Conservation (phyloP, 1,140 invertebrate genomes). For the Heliconius melpomene region DNA sequence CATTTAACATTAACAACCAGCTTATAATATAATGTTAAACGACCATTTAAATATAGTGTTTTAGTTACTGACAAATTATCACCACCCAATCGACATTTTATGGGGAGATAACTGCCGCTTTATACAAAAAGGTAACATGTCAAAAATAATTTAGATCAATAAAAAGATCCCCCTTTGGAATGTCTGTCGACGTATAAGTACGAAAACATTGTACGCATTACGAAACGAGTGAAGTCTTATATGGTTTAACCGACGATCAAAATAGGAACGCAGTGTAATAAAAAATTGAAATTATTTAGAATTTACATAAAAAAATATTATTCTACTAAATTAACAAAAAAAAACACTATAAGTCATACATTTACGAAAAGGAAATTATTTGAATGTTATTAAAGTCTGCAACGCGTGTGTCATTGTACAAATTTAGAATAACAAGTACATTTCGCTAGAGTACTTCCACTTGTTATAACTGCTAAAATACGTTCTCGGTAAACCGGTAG, state of each 20-base stretch:
- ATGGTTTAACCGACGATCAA: too few species aligned
- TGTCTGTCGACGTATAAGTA: not conserved
- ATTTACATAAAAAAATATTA: not conserved
- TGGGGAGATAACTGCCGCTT: not conserved
- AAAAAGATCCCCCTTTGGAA: not conserved
- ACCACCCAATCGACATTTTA: constrained; percentile 3
- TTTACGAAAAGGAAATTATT: not conserved
- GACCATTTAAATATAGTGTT: constrained; percentile 3
- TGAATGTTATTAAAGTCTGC: not conserved
- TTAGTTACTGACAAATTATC: not conserved
- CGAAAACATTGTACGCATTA: not conserved
- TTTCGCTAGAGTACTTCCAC: constrained; percentile 14
- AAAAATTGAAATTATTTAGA: too few species aligned
- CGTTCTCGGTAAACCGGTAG: constrained; percentile 12
- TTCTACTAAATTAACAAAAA: too few species aligned
- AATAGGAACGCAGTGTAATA: too few species aligned
- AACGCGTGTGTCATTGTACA: constrained; percentile 12
- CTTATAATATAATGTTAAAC: constrained; percentile 9
- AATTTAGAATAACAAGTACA: constrained; percentile 17
- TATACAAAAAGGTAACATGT: constrained; percentile 13
- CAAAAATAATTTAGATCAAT: constrained; percentile 13
- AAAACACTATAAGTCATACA: not conserved
- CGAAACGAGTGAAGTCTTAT: constrained; percentile 3
- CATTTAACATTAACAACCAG: not conserved
- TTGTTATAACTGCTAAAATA: constrained; percentile 19